These are phyloP conservation scores for Hylaea fasciaria DNA, from an alignment of 2,888 invertebrate genomes.

Conservation along the genomic window DNA sequence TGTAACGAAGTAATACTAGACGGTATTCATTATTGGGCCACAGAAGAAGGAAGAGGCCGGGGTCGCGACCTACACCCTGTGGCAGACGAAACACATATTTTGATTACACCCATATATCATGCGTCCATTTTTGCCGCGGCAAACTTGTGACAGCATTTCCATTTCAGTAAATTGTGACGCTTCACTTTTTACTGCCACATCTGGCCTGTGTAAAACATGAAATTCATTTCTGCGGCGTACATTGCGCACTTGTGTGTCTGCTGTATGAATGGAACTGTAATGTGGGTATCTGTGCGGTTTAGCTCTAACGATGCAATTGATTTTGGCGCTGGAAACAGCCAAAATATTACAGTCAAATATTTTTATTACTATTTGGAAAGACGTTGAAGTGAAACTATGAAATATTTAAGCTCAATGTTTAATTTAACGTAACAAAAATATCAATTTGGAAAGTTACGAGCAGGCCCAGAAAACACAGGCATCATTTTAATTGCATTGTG, in stretches of 20 bases:
- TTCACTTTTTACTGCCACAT: constrained; percentile 58
- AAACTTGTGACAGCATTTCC: constrained; percentile 59
- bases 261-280: constrained; percentile 8
- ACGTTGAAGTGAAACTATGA: neutral
- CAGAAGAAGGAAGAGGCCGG: constrained; percentile 20
- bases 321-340: neutral
- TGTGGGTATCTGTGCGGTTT: constrained; percentile 13
- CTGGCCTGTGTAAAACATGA: constrained; percentile 49
- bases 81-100: constrained; percentile 48
- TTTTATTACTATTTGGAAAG: neutral
- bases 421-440: neutral
- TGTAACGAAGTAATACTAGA: neutral
- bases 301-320: constrained; percentile 11
- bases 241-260: constrained; percentile 15
- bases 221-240: constrained; percentile 45
- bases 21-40: neutral
- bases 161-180: constrained; percentile 61
- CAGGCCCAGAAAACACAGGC: too few species aligned
- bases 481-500: constrained; percentile 16
- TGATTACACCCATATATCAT: constrained; percentile 62
- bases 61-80: constrained; percentile 26
- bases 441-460: too few species aligned
- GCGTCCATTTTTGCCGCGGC: constrained; percentile 57
- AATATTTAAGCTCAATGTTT: neutral
- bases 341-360: neutral